Percentiles rank a stretch among this genome's conserved stretches.
Conservation (phyloP, 2,888 invertebrate genomes). For the Bombylius major region DNA sequence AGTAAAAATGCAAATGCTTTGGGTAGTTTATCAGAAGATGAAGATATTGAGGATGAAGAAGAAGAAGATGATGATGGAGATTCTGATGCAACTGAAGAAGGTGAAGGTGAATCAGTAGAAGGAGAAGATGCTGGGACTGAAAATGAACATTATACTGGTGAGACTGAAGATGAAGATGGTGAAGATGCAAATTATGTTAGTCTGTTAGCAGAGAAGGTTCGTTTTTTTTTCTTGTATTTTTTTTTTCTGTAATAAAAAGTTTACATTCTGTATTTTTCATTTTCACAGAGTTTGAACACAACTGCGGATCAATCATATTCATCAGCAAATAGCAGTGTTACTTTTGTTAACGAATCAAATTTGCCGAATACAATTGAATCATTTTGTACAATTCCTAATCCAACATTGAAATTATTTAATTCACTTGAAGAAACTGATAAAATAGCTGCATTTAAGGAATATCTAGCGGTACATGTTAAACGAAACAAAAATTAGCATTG, state of each 20-base stretch:
- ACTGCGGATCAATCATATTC: conserved; percentile 2
- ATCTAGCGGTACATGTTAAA: conserved; percentile 22
- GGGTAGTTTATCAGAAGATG: conserved; percentile 49
- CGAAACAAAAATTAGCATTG: too few species aligned
- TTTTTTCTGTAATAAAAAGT: not conserved
- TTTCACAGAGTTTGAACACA: conserved; percentile 2
- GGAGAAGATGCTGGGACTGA: conserved; percentile 23
- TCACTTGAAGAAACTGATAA: conserved; percentile 26
- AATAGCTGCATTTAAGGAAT: conserved; percentile 24
- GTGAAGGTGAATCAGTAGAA: conserved; percentile 22
- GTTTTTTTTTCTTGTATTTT: not conserved
- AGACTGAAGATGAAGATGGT: conserved; percentile 21
- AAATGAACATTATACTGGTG: conserved; percentile 25
- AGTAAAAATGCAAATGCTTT: conserved; percentile 41
- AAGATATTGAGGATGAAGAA: conserved; percentile 45
- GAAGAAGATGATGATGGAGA: conserved; percentile 35
- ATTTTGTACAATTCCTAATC: conserved; percentile 28
- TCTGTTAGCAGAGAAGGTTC: conserved; percentile 4
- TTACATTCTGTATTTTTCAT: not conserved
- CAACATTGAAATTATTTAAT: conserved; percentile 29
- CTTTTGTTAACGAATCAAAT: conserved; percentile 11
- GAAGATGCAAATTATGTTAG: conserved; percentile 16
- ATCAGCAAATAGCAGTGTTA: conserved; percentile 15
- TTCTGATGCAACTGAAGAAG: conserved; percentile 27
- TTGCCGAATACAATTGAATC: conserved; percentile 22